phyloP scores from a whole-genome alignment of 2,113 vertebrate species.

The Sturnus vulgaris region DNA sequence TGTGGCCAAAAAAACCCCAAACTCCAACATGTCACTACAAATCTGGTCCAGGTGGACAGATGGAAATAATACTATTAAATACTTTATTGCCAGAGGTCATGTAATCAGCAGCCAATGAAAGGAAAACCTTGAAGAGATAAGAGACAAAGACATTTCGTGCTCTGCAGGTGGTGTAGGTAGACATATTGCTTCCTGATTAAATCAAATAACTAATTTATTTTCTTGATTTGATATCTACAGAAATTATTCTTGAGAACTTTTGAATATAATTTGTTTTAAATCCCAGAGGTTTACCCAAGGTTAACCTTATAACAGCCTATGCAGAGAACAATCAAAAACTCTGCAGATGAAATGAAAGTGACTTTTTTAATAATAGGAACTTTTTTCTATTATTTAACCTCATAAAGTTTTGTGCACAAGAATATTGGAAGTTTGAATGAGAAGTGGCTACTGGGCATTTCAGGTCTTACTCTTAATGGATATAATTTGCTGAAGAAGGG shows the following conservation, averaged over 20 bases:
- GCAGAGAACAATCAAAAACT: background rate
- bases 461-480: background rate
- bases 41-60: conserved; percentile 38
- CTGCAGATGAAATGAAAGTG: background rate
- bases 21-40: conserved; percentile 6
- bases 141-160: background rate
- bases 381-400: background rate
- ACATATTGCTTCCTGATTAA: background rate
- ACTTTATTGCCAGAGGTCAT: conserved; percentile 23
- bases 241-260: background rate
- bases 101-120: background rate
- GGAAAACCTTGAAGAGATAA: background rate
- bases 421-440: background rate
- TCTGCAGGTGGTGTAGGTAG: background rate
- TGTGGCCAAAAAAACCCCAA: background rate
- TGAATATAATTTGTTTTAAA: background rate
- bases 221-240: background rate
- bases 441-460: background rate
- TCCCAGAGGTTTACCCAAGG: background rate
- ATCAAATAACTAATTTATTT: background rate
- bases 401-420: background rate
- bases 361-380: background rate
- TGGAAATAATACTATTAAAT: conserved; percentile 35
- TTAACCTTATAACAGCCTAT: background rate
- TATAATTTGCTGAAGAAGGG: background rate